Evolutionary conservation across 2,797 vertebrate species (phyloP).

Genomic region (Aselliscus stoliczkanus): DNA sequence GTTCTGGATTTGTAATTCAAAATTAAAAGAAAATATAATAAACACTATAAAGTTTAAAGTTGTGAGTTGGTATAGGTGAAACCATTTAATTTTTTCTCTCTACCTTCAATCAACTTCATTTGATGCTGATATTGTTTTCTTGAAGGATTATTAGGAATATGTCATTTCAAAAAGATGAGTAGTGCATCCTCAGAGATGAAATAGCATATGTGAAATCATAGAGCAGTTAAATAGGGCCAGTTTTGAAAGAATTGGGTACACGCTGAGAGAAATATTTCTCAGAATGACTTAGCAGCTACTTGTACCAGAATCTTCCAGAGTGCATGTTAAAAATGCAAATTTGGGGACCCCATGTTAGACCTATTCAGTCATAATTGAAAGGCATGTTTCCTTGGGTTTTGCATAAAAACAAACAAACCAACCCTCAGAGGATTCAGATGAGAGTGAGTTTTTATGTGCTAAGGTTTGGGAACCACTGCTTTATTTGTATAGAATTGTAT

Average conservation of each 20-base stretch:
- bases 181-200: neutral
- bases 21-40: neutral
- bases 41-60: neutral
- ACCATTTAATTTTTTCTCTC: neutral
- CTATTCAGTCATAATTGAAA: neutral
- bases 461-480: neutral
- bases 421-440: neutral
- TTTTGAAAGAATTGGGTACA: neutral
- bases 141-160: neutral
- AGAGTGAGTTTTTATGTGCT: neutral
- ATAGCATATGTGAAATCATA: neutral
- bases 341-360: neutral
- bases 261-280: neutral
- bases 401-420: neutral
- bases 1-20: neutral
- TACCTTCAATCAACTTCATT: neutral
- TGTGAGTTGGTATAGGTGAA: neutral
- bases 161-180: neutral
- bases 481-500: no score
- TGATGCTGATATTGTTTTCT: neutral
- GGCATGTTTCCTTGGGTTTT: neutral
- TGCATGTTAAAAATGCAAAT: neutral
- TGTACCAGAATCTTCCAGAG: neutral
- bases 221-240: neutral
- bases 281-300: neutral